These are phyloP conservation scores for Archilochus colubris DNA, from an alignment of 2,113 vertebrate species.

Conservation along the genomic window DNA sequence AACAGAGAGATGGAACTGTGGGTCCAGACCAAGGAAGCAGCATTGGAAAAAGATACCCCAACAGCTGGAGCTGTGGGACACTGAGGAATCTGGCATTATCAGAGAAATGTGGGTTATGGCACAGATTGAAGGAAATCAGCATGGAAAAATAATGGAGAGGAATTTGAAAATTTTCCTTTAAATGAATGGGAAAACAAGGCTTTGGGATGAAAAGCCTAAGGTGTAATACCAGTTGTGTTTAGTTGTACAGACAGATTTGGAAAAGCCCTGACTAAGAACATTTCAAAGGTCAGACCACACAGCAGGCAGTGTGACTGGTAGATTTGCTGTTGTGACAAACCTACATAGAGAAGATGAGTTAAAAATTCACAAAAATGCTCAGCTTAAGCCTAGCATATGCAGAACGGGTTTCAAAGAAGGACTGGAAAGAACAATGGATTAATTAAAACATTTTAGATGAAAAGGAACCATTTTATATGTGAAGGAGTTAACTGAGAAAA, in stretches of 20 bases:
- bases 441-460: background rate
- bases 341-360: background rate
- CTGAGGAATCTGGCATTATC: background rate
- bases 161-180: background rate
- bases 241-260: background rate
- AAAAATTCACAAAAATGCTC: background rate
- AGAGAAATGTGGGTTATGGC: background rate
- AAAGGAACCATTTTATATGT: background rate
- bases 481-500: conserved; percentile 7
- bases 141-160: background rate
- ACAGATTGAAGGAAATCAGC: background rate
- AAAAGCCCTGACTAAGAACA: background rate
- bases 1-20: background rate
- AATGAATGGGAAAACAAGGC: background rate
- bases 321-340: background rate
- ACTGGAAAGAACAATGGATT: background rate
- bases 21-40: background rate
- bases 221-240: background rate
- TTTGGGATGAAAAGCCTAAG: background rate
- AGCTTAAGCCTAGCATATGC: background rate
- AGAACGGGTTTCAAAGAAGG: background rate
- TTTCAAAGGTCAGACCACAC: background rate
- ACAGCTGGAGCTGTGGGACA: background rate
- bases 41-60: background rate
- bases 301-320: background rate